Evolutionary conservation across 2,797 vertebrate genomes (phyloP).

Genomic region (Sitta carolinensis): DNA sequence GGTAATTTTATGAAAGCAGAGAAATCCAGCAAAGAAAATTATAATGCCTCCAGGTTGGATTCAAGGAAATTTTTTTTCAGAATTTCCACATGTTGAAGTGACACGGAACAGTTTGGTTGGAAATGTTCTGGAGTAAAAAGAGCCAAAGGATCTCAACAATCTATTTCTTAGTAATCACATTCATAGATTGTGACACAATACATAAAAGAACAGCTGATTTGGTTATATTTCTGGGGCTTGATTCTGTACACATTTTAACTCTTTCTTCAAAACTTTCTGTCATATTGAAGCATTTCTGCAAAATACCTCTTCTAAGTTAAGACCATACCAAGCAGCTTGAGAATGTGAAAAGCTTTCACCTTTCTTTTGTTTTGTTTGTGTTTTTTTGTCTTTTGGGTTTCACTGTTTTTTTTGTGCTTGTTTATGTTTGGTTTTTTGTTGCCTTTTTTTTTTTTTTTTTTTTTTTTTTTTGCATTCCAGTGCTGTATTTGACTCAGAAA

Average conservation of each 20-base stretch:
- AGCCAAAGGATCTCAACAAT: neutral
- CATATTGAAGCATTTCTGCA: neutral
- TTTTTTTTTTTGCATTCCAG: too few relatives aligned
- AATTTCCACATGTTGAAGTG: neutral
- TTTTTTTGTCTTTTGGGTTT: too few relatives aligned
- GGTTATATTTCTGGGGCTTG: neutral
- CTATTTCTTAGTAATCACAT: neutral
- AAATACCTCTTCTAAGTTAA: neutral
- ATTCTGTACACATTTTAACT: neutral
- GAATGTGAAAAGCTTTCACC: neutral
- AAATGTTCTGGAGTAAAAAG: neutral
- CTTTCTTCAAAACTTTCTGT: neutral
- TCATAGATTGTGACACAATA: rapidly evolving
- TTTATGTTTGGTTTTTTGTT: too few relatives aligned
- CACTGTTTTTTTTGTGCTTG: too few relatives aligned
- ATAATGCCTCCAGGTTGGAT: neutral
- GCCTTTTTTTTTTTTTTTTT: too few relatives aligned
- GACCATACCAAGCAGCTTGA: rapidly evolving
- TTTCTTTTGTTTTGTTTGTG: neutral
- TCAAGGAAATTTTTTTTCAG: neutral
- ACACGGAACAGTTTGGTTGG: rapidly evolving
- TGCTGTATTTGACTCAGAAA: neutral
- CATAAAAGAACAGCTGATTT: neutral
- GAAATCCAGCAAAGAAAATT: neutral
- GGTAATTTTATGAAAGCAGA: neutral